Evolutionary conservation across 1,140 invertebrate species (phyloP).

Genomic region (Rhynchophorus ferrugineus): DNA sequence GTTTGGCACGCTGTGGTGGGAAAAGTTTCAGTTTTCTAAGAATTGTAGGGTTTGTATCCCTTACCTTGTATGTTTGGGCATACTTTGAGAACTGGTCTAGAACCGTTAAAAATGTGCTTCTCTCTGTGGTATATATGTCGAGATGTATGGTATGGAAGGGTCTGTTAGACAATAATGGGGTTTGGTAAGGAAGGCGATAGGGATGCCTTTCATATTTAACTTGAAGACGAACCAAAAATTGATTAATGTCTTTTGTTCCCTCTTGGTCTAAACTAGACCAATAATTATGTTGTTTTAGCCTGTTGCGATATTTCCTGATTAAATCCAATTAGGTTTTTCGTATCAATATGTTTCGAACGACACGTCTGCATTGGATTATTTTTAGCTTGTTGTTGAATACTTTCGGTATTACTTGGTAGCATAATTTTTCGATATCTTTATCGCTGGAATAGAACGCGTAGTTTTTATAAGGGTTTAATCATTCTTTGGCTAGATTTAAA

Average conservation of each 20-base stretch:
- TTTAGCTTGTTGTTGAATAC: too few species aligned
- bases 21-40: slow-evolving; percentile 24
- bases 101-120: slow-evolving; percentile 25
- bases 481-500: too few species aligned
- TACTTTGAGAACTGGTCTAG: slow-evolving; percentile 32
- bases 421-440: too few species aligned
- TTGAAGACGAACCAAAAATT: slow-evolving; percentile 20
- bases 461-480: too few species aligned
- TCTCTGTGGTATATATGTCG: slow-evolving; percentile 23
- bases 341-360: not conserved
- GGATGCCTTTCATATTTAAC: slow-evolving; percentile 27
- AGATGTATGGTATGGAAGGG: slow-evolving; percentile 28
- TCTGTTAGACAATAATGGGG: slow-evolving; percentile 19
- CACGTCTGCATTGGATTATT: too few species aligned
- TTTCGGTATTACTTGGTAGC: too few species aligned
- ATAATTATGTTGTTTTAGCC: slow-evolving; percentile 20
- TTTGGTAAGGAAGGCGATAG: slow-evolving; percentile 10
- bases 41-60: slow-evolving; percentile 15
- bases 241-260: slow-evolving; percentile 22
- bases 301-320: slow-evolving; percentile 5
- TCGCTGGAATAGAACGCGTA: too few species aligned
- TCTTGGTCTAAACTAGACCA: slow-evolving; percentile 20
- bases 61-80: slow-evolving; percentile 21
- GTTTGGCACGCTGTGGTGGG: slow-evolving; percentile 22
- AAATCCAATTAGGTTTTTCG: not conserved